These are phyloP conservation scores for Limnephilus auricula DNA, from an alignment of 2,888 invertebrate species.

Conservation along the genomic window DNA sequence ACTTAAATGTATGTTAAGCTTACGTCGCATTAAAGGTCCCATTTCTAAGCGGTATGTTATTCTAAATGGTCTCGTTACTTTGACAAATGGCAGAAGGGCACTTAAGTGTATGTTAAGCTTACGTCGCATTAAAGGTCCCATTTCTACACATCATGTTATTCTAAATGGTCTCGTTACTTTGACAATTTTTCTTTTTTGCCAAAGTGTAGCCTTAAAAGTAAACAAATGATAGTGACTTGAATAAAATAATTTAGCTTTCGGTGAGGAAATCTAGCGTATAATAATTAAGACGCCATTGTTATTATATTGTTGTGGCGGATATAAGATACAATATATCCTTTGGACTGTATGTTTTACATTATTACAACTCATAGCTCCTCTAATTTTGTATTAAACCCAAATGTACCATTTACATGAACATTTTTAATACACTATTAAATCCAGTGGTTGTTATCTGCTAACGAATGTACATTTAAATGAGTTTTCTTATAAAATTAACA, in stretches of 20 bases:
- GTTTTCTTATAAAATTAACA: neutral
- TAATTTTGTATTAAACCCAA: neutral
- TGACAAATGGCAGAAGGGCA: neutral
- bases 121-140: neutral
- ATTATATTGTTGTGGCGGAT: neutral
- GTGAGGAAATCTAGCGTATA: neutral
- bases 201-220: neutral
- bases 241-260: neutral
- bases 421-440: neutral
- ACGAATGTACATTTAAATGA: neutral
- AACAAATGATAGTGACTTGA: neutral
- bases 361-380: constrained; percentile 2
- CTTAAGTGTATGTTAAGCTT: neutral
- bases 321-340: neutral
- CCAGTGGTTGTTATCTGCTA: neutral
- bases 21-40: too few species aligned
- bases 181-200: constrained; percentile 1
- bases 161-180: neutral
- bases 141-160: neutral
- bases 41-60: neutral
- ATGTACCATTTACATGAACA: neutral
- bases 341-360: neutral
- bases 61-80: neutral
- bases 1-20: too few species aligned
- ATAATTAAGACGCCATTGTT: constrained; percentile 2